Evolutionary conservation across 1,140 invertebrate genomes (phyloP), one percentile per base, ranked within the genome.

Genomic region (Drosophila lowei): DNA sequence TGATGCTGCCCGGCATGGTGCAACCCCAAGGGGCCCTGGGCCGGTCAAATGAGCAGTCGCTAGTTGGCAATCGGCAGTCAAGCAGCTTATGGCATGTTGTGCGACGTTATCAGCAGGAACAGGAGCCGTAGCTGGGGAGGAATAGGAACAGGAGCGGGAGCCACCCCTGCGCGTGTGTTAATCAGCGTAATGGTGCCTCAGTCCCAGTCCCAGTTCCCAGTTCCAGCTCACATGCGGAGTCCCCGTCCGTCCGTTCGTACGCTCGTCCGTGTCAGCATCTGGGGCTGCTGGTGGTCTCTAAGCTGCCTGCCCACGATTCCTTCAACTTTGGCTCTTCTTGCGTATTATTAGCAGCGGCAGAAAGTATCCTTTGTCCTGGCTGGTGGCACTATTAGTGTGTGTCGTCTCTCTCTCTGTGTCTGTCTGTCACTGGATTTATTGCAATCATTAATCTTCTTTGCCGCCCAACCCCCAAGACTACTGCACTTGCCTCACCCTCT

Each of bases 371-470:
- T 83, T 89, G 77, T 89, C 83, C 79, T 88, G 83, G 83, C 78
- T 88, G 83, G 83, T 88, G 71, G 79, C 74, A 86, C 83, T 86
- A 86, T 83, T 88, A 86, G 83, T 73, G 78, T 71, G 48, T 67
- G 60, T 52, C 56, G 18, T 18, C 74, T 5, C 23, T 5, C 47
- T 58, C 25, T 48, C 48, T 34, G 54, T 67, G 74, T 65, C 72
- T 70, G 75, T 72, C 79, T 88, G 85, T 81, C 85, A 71, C 79
- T 81, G 89, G 89, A 90, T 90, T 90, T 90, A 90, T 90, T 88
- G 89, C 89, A 90, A 90, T 84, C 89, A 90, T 90, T 90, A 90
- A 90, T 90, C 89, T 90, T 90, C 68, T 90, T 90, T 71, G 60
- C 61, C 53, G 57, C 57, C 43, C 34, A 30, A 55, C 50, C 53